Conservation (phyloP, 2,113 vertebrate genomes). For the Barbus barbus region DNA sequence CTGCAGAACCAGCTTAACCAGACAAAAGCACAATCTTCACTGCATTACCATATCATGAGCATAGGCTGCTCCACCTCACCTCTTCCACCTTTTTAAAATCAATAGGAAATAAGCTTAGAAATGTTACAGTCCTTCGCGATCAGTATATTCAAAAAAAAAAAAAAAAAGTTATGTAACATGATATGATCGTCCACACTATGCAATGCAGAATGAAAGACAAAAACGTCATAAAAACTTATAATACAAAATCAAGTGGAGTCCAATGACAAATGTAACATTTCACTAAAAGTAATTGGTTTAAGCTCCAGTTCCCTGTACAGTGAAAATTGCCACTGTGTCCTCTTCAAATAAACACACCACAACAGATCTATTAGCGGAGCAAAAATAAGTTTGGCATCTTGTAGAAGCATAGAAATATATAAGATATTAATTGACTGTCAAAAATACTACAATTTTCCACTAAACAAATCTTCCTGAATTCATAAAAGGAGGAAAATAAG, state of each 20-base stretch:
- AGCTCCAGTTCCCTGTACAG: neutral
- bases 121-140: neutral
- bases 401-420: constrained; percentile 31
- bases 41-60: neutral
- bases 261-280: neutral
- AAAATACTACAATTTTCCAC: constrained; percentile 31
- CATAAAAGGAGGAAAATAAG: neutral
- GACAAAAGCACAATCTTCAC: constrained; percentile 7
- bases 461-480: constrained; percentile 29
- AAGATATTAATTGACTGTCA: constrained; percentile 25
- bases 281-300: neutral
- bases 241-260: neutral
- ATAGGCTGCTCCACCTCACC: neutral
- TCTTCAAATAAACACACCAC: constrained; percentile 13
- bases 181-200: neutral
- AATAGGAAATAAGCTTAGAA: constrained; percentile 5
- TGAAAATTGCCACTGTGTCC: neutral
- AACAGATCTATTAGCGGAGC: constrained; percentile 24
- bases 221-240: neutral
- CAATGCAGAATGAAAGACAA: too few relatives aligned
- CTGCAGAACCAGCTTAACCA: neutral
- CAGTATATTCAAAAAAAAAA: neutral
- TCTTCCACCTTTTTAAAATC: neutral
- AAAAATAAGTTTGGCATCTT: constrained; percentile 39
- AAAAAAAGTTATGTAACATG: neutral